These are phyloP conservation scores for Merops nubicus DNA, from an alignment of 2,113 vertebrate genomes.

Conservation along the genomic window DNA sequence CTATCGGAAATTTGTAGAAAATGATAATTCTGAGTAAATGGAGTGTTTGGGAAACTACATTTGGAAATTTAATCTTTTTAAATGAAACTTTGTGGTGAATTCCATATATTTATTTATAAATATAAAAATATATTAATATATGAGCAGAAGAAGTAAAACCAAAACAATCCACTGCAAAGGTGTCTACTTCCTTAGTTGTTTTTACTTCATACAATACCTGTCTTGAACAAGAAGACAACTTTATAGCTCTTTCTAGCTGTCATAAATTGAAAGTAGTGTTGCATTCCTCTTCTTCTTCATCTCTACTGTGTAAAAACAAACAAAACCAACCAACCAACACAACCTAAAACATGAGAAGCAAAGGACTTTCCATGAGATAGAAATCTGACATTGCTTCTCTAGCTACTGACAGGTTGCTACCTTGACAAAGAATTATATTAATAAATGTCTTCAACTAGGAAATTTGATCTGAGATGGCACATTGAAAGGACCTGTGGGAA, in stretches of 20 bases:
- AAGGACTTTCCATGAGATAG: neutral
- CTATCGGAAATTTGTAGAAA: neutral
- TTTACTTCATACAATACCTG: neutral
- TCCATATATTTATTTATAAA: neutral
- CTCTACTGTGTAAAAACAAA: neutral
- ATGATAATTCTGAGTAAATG: neutral
- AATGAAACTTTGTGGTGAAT: neutral
- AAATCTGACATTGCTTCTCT: neutral
- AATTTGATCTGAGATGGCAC: neutral
- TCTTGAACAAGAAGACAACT: neutral
- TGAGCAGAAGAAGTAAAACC: neutral
- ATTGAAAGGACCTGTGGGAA: neutral
- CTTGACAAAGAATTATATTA: slow-evolving; percentile 22
- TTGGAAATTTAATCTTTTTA: neutral
- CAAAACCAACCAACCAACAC: too few relatives aligned
- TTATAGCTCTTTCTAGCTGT: neutral
- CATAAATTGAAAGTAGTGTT: neutral
- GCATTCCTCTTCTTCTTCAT: neutral
- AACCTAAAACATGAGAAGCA: neutral
- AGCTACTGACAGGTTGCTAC: neutral
- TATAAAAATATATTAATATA: neutral
- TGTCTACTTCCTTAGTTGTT: neutral
- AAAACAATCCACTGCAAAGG: neutral
- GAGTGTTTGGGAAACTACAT: neutral
- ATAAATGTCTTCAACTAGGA: neutral